phyloP scores from a whole-genome alignment of 2,113 vertebrate genomes.

The Shinisaurus crocodilurus region DNA sequence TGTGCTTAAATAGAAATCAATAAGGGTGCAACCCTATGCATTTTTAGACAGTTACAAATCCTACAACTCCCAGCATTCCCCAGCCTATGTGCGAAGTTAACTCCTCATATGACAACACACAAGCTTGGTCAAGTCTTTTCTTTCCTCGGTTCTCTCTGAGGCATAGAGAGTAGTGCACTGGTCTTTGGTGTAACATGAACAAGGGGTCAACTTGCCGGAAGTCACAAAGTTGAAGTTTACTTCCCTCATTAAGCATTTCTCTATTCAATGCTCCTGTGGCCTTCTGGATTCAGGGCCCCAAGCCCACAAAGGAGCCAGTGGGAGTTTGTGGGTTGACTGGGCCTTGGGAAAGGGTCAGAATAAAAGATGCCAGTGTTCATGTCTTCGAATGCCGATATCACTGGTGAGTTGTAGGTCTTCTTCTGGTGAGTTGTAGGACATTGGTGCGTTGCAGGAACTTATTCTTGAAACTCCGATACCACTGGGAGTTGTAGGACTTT shows the following conservation, averaged over 20 bases:
- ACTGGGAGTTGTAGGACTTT: too few relatives aligned
- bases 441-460: too few relatives aligned
- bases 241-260: neutral
- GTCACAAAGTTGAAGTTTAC: neutral
- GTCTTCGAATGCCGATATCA: conserved; percentile 55
- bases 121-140: neutral
- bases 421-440: too few relatives aligned
- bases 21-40: too few relatives aligned
- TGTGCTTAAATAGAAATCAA: too few relatives aligned
- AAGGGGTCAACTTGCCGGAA: neutral
- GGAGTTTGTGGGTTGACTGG: conserved; percentile 51
- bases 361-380: conserved; percentile 49
- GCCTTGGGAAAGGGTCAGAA: conserved; percentile 57
- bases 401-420: too few relatives aligned
- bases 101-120: neutral
- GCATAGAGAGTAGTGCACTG: neutral
- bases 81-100: neutral
- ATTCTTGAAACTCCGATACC: too few relatives aligned
- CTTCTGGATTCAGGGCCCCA: conserved; percentile 37
- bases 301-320: conserved; percentile 53
- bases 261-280: neutral
- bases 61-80: too few relatives aligned
- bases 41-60: too few relatives aligned
- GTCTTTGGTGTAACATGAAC: neutral
- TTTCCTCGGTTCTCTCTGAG: neutral